Base-by-base conservation (phyloP, 1,140 invertebrate species). In the Bactericera cockerelli region DNA sequence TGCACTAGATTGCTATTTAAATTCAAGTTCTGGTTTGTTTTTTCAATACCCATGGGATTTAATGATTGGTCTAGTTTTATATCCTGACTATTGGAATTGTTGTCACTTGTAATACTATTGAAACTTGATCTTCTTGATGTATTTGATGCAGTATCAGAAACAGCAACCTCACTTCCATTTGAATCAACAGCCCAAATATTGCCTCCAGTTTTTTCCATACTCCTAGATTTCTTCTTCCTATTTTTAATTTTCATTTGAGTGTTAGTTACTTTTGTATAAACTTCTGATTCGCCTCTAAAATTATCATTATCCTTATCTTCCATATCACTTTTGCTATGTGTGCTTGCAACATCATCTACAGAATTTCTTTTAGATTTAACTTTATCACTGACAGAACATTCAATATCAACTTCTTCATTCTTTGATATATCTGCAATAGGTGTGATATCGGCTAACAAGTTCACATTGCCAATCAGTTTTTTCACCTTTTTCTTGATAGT, bases 171-270 rank as follows among this genome's bases (percentile, higher is more conserved):
- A 31, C 28, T 31, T 31, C 28, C 28, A 13, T 31, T 31, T 31
- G 28, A 31, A 22, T 49, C 42, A 49, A 49, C 42, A 49, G 42
- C 42, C 42, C 42, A 49, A 16, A 49, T 19, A 49, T 49, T 49
- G n/a, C 42, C 42, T 10, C 42, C 22, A 49, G 42, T 49, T 16
- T 49, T 49, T 49, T 49, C n/a, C 4, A 49, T 49, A n/a, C 42
- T 49, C 22, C 22, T 49, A 6, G 22, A 19, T n/a, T 49, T 49
- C 22, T 49, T 49, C n/a, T 49, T 49, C 19, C 22, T 49, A 22
- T 22, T 4, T 49, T 49, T 49, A 6, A 49, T 49, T 49, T 16
- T 49, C 42, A 49, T 19, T 49, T 19, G 42, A 49, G 28, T 4
- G 13, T 31, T 31, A 6, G 42, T 49, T 49, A 16, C 3, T 49